A percentile compares a stretch with the other conserved stretches of the same genome.
These are phyloP conservation scores for Neogale vison DNA, from an alignment of 2,113 vertebrate genomes.

Conservation along the genomic window DNA sequence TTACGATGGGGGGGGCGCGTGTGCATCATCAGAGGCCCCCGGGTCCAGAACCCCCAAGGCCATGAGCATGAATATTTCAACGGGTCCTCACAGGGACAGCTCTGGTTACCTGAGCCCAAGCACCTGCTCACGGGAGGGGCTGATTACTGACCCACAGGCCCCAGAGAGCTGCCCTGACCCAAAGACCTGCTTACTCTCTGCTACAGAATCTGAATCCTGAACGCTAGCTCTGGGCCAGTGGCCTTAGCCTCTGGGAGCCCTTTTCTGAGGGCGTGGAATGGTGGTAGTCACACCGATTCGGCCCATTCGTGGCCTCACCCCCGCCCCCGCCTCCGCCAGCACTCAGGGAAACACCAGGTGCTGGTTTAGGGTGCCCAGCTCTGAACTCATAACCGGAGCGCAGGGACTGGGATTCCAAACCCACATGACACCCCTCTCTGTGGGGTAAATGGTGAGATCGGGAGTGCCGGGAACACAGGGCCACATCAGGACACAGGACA, in stretches of 20 bases:
- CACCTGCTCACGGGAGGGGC: no score
- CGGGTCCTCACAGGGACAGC: not conserved
- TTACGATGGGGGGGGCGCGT: fast-evolving
- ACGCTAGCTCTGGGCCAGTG: not conserved
- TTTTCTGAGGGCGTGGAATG: not conserved
- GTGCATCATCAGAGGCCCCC: fast-evolving
- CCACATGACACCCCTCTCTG: fast-evolving
- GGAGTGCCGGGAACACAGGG: no score
- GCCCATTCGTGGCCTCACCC: not conserved
- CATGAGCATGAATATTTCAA: not conserved
- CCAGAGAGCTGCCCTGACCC: not conserved
- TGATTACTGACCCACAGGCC: not conserved
- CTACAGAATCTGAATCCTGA: not conserved
- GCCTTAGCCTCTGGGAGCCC: not conserved
- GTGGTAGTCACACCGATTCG: fast-evolving
- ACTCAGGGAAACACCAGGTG: not conserved
- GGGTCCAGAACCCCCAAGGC: not conserved
- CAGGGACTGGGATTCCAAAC: not conserved
- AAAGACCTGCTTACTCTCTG: not conserved
- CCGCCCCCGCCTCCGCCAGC: fast-evolving
- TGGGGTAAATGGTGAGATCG: not conserved
- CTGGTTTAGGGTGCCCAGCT: not conserved
- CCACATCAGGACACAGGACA: not conserved
- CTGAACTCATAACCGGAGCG: not conserved
- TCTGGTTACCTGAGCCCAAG: not conserved